Evolutionary conservation across 2,888 invertebrate species (phyloP).

Genomic region (Oscheius myriophilus): DNA sequence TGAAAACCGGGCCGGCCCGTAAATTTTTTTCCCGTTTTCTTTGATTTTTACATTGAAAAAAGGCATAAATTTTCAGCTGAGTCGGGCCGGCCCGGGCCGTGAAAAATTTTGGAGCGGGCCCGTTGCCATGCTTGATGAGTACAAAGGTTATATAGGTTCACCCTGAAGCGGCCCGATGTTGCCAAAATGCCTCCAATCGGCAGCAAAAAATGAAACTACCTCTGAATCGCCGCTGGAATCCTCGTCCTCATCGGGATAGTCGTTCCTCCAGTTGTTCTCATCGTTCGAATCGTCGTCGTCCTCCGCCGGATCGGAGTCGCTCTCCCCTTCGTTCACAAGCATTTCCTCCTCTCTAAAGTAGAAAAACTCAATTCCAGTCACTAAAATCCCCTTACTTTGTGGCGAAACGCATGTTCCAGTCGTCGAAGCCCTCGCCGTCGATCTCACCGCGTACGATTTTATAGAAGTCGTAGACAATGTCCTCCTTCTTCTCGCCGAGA

Average conservation of each 20-base stretch:
- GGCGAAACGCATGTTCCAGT: slow-evolving; percentile 34
- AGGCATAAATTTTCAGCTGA: too few species aligned
- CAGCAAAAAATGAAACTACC: slow-evolving; percentile 3
- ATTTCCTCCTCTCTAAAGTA: slow-evolving; percentile 36
- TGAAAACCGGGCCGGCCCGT: too few species aligned
- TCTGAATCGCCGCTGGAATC: slow-evolving; percentile 15
- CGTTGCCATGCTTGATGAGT: too few species aligned
- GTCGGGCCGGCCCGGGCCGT: too few species aligned
- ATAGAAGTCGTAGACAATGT: slow-evolving; percentile 66
- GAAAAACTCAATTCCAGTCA: neutral
- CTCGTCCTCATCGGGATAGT: slow-evolving; percentile 68
- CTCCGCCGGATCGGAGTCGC: slow-evolving; percentile 48
- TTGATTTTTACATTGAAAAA: too few species aligned
- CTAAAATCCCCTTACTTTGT: slow-evolving; percentile 17
- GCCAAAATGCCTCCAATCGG: neutral
- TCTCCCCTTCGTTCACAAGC: slow-evolving; percentile 41
- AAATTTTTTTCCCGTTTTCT: too few species aligned
- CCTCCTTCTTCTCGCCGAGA: slow-evolving; percentile 32
- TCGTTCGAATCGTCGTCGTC: slow-evolving; percentile 69
- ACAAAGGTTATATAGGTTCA: neutral
- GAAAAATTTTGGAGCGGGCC: too few species aligned
- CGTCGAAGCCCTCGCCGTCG: slow-evolving; percentile 18
- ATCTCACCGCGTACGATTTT: slow-evolving; percentile 35
- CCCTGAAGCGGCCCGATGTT: neutral
- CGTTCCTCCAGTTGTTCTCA: slow-evolving; percentile 68